Evolutionary conservation across 2,888 invertebrate genomes (phyloP).

Genomic region (Ophion ellenae): DNA sequence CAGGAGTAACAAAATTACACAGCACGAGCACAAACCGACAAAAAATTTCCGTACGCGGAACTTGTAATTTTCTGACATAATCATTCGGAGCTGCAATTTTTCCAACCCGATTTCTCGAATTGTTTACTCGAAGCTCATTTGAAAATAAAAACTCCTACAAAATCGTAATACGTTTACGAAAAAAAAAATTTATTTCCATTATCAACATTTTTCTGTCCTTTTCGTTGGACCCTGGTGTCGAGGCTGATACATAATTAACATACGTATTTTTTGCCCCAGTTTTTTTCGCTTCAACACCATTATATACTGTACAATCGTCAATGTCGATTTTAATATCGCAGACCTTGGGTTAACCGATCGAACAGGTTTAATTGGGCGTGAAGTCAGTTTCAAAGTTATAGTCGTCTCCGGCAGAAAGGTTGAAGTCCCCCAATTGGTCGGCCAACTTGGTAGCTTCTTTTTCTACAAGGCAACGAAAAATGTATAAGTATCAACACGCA

Average conservation of each 20-base stretch:
- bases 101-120: neutral
- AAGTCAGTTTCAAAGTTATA: constrained; percentile 88
- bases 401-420: constrained; percentile 84
- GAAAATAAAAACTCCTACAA: neutral
- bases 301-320: constrained; percentile 56
- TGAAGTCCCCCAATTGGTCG: constrained; percentile 87
- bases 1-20: no score
- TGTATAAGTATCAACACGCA: neutral
- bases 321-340: constrained; percentile 5
- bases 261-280: constrained; percentile 14
- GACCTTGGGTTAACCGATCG: neutral
- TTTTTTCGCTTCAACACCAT: constrained; percentile 9
- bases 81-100: neutral
- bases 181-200: constrained; percentile 4
- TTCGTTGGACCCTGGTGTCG: neutral
- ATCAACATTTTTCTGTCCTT: neutral
- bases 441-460: constrained; percentile 88
- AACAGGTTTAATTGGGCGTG: constrained; percentile 47
- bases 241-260: neutral
- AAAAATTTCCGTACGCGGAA: neutral
- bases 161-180: neutral
- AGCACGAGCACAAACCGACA: neutral
- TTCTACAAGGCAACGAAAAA: constrained; percentile 81
- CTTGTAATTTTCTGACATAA: neutral
- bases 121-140: neutral